Base-by-base conservation (phyloP, 2,113 vertebrate genomes). In the Lepidothrix coronata region DNA sequence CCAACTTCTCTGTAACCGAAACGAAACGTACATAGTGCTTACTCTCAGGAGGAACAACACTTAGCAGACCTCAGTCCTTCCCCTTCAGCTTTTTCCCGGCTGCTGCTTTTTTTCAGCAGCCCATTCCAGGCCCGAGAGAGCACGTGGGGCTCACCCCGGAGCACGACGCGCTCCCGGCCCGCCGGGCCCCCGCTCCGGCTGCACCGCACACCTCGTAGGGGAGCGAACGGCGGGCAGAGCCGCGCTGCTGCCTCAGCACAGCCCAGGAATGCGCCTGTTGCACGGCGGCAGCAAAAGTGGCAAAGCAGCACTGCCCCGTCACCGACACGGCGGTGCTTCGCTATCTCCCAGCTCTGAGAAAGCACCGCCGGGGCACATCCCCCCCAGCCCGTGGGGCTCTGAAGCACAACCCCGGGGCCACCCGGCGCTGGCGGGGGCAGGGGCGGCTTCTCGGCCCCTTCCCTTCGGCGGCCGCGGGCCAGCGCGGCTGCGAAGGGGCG, bases 331-430 rank as follows among this genome's bases (percentile, higher is more conserved):
- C 18, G 16, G 3, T 1, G 30, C 74, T 24, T 57, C 39, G 35
- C 1, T 15, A 46, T 0, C 57, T 15, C 5, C 3, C 63, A 8
- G 30, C 7, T 1, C 4, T 0, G 11, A 14, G 2, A 6, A 14
- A 4, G 57, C 62, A 3, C 48, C 2, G 12, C 46, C n/a, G 18
- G 9, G 9, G 2, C 28, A 6, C 24, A 13, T 19, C 1, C 51
- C 10, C 31, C 14, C 4, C 18, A 30, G 3, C 7, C 41, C 35
- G 16, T 0, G 19, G 17, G 6, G 4, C 57, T 6, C 43, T 4
- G 31, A 18, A 18, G 58, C 80, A 14, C 72, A 17, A 17, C 67
- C 14, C 57, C 43, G 12, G 12, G 18, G 14, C 73, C 33, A 6
- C 52, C 12, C 18, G 18, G 18, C 30, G 41, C 62, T 22, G 3